Conservation (phyloP, 2,888 invertebrate genomes). For the Monochamus alternatus region DNA sequence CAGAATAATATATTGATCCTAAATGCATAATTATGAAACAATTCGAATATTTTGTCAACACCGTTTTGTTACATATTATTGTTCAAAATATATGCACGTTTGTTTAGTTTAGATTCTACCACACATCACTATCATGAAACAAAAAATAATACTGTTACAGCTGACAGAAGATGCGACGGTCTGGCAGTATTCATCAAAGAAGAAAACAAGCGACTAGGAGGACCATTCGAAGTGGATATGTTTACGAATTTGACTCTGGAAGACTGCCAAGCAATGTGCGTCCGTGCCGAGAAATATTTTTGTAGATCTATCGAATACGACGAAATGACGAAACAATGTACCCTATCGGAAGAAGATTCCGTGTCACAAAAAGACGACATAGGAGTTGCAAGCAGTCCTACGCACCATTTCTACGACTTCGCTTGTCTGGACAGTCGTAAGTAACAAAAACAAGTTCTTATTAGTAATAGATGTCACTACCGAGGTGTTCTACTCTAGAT, state of each 20-base stretch:
- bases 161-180: slow-evolving; percentile 90
- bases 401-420: slow-evolving; percentile 91
- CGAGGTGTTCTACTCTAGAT: too few species aligned
- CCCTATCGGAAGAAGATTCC: slow-evolving; percentile 93
- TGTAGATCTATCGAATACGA: slow-evolving; percentile 93
- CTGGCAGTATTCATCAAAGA: slow-evolving; percentile 91
- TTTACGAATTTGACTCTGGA: slow-evolving; percentile 89
- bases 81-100: too few species aligned
- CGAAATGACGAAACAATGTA: slow-evolving; percentile 88
- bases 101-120: too few species aligned
- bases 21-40: too few species aligned
- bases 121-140: not conserved
- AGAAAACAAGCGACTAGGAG: slow-evolving; percentile 89
- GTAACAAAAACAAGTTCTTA: slow-evolving; percentile 66
- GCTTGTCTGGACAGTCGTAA: slow-evolving; percentile 93
- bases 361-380: slow-evolving; percentile 92
- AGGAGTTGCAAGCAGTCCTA: slow-evolving; percentile 87
- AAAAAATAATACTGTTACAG: slow-evolving; percentile 69
- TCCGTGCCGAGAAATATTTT: slow-evolving; percentile 90
- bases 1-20: too few species aligned
- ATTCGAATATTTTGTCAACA: too few species aligned
- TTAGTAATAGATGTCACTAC: too few species aligned
- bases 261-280: slow-evolving; percentile 91
- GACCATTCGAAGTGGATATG: slow-evolving; percentile 91
- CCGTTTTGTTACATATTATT: too few species aligned